Base-by-base conservation (phyloP, 1,140 invertebrate genomes). In the Eupeodes corollae region DNA sequence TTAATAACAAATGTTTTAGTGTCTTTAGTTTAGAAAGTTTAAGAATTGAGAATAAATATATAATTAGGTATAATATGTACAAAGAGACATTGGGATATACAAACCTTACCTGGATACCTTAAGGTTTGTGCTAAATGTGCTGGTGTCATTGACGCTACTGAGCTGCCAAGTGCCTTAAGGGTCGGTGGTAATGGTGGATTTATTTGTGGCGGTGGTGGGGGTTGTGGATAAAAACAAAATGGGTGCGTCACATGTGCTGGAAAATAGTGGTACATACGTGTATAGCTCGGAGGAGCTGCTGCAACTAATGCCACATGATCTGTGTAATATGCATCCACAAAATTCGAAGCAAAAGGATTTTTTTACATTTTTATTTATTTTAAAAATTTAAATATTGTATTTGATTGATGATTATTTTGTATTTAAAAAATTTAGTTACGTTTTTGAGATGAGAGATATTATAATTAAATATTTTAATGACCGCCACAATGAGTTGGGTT, bases 181-280 rank as follows among this genome's bases (percentile, higher is more conserved):
- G 63, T 65, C 57, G 65, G 52, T 52, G 62, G 62, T 48, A 54
- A 52, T 47, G 56, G 50, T 45, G 58, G 57, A 47, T 55, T 56
- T 70, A 69, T 52, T 70, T 57, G 58, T 46, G 61, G 54, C 57
- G 67, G 52, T 62, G 70, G 56, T 61, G 66, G 59, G 59, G 64
- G 63, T 63, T 59, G 58, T 53, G 64, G 63, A 56, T 69, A 67
- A 56, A 64, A 67, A 55, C 67, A 69, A 54, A 68, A 69, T 57
- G 68, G 68, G 60, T 70, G 64, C 58, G 61, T 64, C 61, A 67
- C 55, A 52, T 67, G 64, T 67, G 64, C 64, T 67, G 64, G 64
- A 67, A 67, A 73, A 67, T 70, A 70, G 63, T 70, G 72, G 62
- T 72, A 72, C 58, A 73, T 70, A 60, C 72, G 65, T 61, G 69